Evolutionary conservation across 2,797 vertebrate species (phyloP).

Genomic region (Leptatherina wallacei): DNA sequence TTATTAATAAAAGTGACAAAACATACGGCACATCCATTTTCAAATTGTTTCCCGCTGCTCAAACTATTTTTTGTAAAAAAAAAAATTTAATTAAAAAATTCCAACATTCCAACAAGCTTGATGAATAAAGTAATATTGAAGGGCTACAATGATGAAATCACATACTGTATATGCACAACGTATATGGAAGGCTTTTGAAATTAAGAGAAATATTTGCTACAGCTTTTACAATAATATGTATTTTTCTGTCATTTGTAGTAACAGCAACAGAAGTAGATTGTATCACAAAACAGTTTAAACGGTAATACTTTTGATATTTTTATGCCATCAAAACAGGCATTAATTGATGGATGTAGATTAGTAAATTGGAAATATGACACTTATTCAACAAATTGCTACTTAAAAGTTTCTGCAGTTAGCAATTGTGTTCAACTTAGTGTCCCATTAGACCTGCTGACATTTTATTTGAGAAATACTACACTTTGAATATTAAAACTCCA

Average conservation of each 20-base stretch:
- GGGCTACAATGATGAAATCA: background rate
- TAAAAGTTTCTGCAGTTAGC: background rate
- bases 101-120: too few relatives aligned
- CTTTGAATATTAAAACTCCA: background rate
- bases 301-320: background rate
- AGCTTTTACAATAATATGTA: background rate
- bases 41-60: background rate
- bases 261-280: too few relatives aligned
- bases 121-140: background rate
- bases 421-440: too few relatives aligned
- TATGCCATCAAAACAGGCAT: background rate
- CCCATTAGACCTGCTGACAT: background rate
- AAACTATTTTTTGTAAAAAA: background rate
- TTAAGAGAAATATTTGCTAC: background rate
- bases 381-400: background rate
- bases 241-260: too few relatives aligned
- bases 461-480: slow-evolving; percentile 3
- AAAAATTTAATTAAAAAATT: too few relatives aligned
- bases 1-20: too few relatives aligned
- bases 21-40: too few relatives aligned
- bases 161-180: background rate
- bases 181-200: background rate
- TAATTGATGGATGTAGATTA: background rate
- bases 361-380: background rate
- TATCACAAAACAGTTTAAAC: background rate